Conservation (phyloP, 2,113 vertebrate genomes). For the Zosterops lateralis region DNA sequence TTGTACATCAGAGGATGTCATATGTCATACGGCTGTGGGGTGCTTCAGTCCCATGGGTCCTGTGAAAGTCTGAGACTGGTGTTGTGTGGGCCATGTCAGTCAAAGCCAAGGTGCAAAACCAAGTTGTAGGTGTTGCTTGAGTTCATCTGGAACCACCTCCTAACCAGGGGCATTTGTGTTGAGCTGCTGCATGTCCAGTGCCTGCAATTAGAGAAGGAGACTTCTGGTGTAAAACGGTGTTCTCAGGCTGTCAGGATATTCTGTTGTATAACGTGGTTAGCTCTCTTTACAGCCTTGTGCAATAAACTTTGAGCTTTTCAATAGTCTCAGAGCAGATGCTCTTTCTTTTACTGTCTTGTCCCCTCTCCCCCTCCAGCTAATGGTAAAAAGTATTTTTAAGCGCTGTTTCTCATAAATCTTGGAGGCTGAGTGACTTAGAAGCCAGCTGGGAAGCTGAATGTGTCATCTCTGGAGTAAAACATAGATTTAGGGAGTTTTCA, state of each 20-base stretch:
- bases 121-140: background rate
- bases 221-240: accelerated
- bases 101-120: background rate
- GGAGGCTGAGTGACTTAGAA: slow-evolving; percentile 20
- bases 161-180: background rate
- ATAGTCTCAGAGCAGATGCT: background rate
- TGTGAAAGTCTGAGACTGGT: accelerated
- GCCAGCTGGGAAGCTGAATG: slow-evolving; percentile 40
- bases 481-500: background rate
- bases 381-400: slow-evolving; percentile 9
- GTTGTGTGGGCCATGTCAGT: background rate
- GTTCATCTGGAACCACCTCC: background rate
- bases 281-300: background rate
- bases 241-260: background rate
- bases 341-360: background rate
- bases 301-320: background rate
- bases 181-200: accelerated
- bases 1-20: background rate
- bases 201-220: background rate
- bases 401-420: background rate
- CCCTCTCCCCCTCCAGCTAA: background rate
- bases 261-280: background rate
- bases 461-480: slow-evolving; percentile 37
- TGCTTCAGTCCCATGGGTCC: background rate
- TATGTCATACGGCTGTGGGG: accelerated